Base-by-base conservation (phyloP, 2,888 invertebrate genomes). In the Blera fallax region DNA sequence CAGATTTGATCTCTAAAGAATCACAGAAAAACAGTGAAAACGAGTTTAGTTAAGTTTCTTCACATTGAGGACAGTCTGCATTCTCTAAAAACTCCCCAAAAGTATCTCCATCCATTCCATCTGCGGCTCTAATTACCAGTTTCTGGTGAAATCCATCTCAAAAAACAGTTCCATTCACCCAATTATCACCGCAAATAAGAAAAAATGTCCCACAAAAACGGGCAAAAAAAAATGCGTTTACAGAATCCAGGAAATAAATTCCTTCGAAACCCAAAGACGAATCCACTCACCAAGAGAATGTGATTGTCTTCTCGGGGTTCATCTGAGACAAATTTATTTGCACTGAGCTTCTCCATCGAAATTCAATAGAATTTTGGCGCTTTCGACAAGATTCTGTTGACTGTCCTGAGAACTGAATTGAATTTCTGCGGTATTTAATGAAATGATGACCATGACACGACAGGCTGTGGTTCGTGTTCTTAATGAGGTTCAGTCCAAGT, bases 191-290 rank as follows among this genome's bases (percentile, higher is more conserved):
- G 45, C 29, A 40, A 32, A 78, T 10, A 8, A 11, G 18, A 48
- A 48, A 5, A 76, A 60, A 69, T 60, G 58, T 32, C n/a, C 43
- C 69, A 32, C 52, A 18, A 60, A 45, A 62, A 37, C 18, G 45
- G 27, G 10, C 7, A 16, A 11, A 60, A 40, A 14, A n/a, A 70
- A 48, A 64, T 72, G 70, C 78, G 78, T 79, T 72, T 72, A 16
- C 70, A 72, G 62, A 48, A 79, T 72, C 58, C 80, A 80, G 79
- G 73, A 80, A 80, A 80, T 40, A 16, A 80, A 80, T 73, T 80
- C 80, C 50, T 65, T 16, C 21, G 16, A 62, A n/a, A 45, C 43
- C 34, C 14, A 62, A 54, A 54, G 16, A 8, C 24, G 56, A 43
- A 62, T 24, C 62, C 62, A 74, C 32, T 74, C 62, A 62, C 18